Evolutionary conservation across 2,113 vertebrate genomes (phyloP), one percentile per base, ranked within the genome.

Genomic region (Prunella himalayana): DNA sequence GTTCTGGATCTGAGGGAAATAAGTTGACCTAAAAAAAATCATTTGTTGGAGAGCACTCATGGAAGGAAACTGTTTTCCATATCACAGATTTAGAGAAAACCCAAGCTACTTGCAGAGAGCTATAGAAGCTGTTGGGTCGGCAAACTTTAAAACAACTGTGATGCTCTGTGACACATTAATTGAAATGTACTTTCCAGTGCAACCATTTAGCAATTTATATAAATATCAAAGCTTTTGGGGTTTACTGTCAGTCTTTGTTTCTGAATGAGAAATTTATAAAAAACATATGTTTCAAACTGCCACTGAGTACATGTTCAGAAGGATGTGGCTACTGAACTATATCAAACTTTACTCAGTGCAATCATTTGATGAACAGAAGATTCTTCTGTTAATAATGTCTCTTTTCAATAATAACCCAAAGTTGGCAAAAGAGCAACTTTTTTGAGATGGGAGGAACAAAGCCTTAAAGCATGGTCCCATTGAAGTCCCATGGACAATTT

Each of bases 271-370:
- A 97, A 97, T 97, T 98, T 98, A 99, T 99, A 97, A 97, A 98
- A 99, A 99, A 97, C 99, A 99, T 97, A 98, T 99, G 99, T 97
- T 98, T 97, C 96, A 95, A 97, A 98, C 98, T 98, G 98, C 98
- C 96, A 98, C 95, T 98, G 98, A 98, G 97, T 96, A 86, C 28
- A 23, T 94, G 88, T 95, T 97, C 97, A 94, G 81, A 96, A 97
- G 80, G 97, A 97, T 96, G 96, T 86, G 96, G 89, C 92, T 95
- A 94, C 93, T 95, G 97, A 98, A 97, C 93, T 96, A 42, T 97
- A 97, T 97, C 97, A 88, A 82, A 96, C 92, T 96, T 98, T 91
- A 89, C 88, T 96, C 86, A 86, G 92, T 70, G 44, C 73, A 93
- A 94, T 96, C 89, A 94, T 89, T 35, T 37, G 94, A 97, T 92